Percentiles rank a stretch among this genome's conserved stretches.
phyloP scores from a whole-genome alignment of 2,888 invertebrate species.

The Macrophya annulata region DNA sequence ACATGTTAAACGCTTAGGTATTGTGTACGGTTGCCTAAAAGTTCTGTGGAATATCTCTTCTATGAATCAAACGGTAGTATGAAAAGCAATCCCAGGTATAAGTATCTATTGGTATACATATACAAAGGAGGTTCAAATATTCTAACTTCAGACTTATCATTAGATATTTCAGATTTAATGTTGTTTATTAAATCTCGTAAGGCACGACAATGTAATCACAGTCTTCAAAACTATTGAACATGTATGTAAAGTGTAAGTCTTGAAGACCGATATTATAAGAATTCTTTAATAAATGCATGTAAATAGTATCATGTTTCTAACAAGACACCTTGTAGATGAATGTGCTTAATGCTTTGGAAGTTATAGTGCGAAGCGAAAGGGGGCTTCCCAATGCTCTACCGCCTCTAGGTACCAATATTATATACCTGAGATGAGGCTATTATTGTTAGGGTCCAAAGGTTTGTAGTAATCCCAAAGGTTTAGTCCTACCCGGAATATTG shows the following conservation, averaged over 20 bases:
- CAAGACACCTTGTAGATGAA: conserved; percentile 13
- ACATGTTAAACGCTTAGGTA: too few species aligned
- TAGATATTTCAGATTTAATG: background rate
- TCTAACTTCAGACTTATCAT: background rate
- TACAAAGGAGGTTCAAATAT: background rate
- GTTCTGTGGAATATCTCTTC: background rate
- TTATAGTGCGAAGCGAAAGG: conserved; percentile 13
- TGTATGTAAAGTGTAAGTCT: background rate
- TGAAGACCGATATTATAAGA: background rate
- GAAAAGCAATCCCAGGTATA: conserved; percentile 18
- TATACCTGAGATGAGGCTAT: conserved; percentile 86
- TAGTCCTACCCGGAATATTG: conserved; percentile 87
- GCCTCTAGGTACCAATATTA: conserved; percentile 13
- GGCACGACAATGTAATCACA: background rate
- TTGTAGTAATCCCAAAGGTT: conserved; percentile 88
- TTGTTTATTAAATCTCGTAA: background rate
- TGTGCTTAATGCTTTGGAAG: background rate
- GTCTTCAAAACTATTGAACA: background rate
- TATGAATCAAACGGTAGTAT: conserved; percentile 4
- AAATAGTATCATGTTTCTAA: background rate
- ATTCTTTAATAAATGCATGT: background rate
- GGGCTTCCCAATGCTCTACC: conserved; percentile 10
- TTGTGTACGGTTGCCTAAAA: too few species aligned
- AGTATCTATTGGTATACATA: background rate
- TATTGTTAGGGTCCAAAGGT: conserved; percentile 85